Evolutionary conservation across 1,140 invertebrate genomes (phyloP), one percentile per base, ranked within the genome.

Genomic region (Drosophila repleta): DNA sequence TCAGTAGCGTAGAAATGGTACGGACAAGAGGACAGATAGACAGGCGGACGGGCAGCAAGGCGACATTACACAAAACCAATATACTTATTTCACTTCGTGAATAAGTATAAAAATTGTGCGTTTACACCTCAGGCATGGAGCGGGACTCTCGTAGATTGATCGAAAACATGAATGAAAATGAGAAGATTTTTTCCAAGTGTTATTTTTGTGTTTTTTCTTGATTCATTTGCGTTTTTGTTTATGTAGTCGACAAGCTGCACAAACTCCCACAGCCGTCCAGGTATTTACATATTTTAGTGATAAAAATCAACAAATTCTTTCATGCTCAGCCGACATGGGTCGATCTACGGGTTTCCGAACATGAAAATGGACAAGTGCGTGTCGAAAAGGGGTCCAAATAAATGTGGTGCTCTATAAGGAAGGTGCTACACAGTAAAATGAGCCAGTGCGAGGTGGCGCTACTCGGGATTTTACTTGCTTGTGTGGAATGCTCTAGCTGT

Each of bases 211-310:
- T 11, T 35, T 21, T 37, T 41, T 48, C 32, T 45, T 45, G 18
- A 37, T 52, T 48, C 57, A 13, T 37, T 43, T 51, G n/a, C 56
- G 43, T 45, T 32, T 76, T 64, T 87, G 77, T 87, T 81, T 84
- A 88, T 77, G 78, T 75, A 75, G 78, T 78, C 74, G 46, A 35
- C 83, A 87, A 88, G 82, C 82, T 87, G 82, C 78, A 87, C 52
- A 87, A 87, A 79, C 82, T 87, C 82, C 71, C 82, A 87, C 82
- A 87, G 71, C 63, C 66, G 65, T 51, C 72, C 68, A 78, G 78
- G 82, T 87, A 87, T 87, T 87, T 88, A 87, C 82, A 87, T 87
- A 88, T 87, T 87, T 87, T 87, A 82, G 78, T 87, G 82, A 87
- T 87, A 87, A 87, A 88, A 87, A 87, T 88, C 82, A 87, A 87